Evolutionary conservation across 2,888 invertebrate species (phyloP), one percentile per base, ranked within the genome.

Genomic region (Agrilus mali): DNA sequence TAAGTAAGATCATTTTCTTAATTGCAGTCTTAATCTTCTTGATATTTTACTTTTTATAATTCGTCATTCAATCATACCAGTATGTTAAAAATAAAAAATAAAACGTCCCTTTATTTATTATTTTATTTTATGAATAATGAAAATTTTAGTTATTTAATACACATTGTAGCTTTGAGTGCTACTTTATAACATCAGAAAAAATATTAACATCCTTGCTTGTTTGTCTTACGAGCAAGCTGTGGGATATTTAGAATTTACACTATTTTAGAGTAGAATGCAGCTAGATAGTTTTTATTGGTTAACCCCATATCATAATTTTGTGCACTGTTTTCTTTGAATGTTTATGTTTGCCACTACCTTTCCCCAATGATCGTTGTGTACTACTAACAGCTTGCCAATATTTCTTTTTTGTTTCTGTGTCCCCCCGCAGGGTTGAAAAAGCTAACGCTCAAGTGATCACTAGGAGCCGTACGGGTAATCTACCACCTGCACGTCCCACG

Each of bases 391-490:
- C 57, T 57, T 57, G 57, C 54, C 27, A 27, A 27, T 27, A 27
- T 27, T 27, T 27, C 27, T 27, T 27, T 27, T 27, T 10, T 27
- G 45, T 55, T 47, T 49, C 43, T 47, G 44, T 63, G 54, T 58
- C 65, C 62, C 57, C 56, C 60, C 63, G 55, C 64, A 76, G 76
- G 67, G 68, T 78, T 65, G 81, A 81, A 66, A 79, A 77, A 63
- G 79, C 80, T 68, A 77, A 80, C 60, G 75, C 74, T 59, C 80
- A 82, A 62, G 83, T 85, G 65, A 77, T 89, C 61, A 82, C 89
- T 60, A 77, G 87, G 68, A 80, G 87, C 55, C 77, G 84, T 49
- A 83, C 90, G 33, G 84, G 87, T 60, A 80, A 75, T 66, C 65
- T 73, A 55, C 80, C 74, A 42, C 70, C 63, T 45, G 67, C 63